Conservation (phyloP, 2,113 vertebrate species). For the Todiramphus chloris region DNA sequence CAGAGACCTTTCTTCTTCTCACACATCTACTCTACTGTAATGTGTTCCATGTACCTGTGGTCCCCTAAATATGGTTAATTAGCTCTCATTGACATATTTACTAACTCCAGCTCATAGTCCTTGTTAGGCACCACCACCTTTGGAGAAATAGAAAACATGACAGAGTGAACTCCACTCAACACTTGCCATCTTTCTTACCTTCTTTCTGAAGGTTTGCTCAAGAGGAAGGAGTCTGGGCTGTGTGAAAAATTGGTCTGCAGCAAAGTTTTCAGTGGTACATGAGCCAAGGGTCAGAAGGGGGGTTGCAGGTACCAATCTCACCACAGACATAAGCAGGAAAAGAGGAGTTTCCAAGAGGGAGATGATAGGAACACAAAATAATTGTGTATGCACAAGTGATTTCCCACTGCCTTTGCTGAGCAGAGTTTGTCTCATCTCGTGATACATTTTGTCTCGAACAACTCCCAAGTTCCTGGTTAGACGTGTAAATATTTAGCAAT, state of each 20-base stretch:
- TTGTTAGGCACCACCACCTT: background rate
- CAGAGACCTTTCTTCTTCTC: background rate
- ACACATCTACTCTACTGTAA: background rate
- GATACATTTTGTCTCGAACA: background rate
- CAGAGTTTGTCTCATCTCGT: background rate
- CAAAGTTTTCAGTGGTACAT: background rate
- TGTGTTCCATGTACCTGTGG: background rate
- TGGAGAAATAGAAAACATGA: background rate
- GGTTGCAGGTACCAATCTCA: background rate
- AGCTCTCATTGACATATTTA: background rate
- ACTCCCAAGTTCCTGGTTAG: background rate
- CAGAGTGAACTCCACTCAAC: background rate
- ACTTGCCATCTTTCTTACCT: background rate
- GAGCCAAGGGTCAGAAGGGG: background rate
- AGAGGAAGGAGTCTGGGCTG: background rate
- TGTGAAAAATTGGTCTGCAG: background rate
- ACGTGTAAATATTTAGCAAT: background rate
- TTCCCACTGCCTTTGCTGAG: background rate
- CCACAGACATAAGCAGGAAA: background rate
- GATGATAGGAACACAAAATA: background rate
- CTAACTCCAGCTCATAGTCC: accelerated
- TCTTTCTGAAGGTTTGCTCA: background rate
- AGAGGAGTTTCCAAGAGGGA: background rate
- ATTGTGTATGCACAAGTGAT: background rate
- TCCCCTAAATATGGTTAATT: background rate